Evolutionary conservation across 2,888 invertebrate genomes (phyloP).

Genomic region (Stictocephala bisonia): DNA sequence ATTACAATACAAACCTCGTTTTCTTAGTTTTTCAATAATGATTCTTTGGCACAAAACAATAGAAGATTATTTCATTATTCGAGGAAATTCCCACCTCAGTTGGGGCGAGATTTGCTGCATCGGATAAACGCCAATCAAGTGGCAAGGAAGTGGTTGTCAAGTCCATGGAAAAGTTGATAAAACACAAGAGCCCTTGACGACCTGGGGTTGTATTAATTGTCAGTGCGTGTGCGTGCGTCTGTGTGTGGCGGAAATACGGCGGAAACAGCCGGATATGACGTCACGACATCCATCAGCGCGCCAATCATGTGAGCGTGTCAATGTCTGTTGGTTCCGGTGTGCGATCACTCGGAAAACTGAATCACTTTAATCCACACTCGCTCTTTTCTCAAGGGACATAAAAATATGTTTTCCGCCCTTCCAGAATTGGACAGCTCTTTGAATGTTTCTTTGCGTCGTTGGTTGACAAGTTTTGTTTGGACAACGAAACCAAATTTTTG

Average conservation of each 20-base stretch:
- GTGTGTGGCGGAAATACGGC: constrained; percentile 6
- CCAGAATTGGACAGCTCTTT: background rate
- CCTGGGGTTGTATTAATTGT: constrained; percentile 32
- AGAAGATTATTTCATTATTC: too few relatives aligned
- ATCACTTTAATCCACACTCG: constrained; percentile 39
- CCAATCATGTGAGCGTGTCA: constrained; percentile 39
- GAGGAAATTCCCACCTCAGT: too few relatives aligned
- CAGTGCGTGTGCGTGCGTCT: constrained; percentile 24
- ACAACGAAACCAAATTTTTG: too few relatives aligned
- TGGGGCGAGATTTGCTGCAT: background rate
- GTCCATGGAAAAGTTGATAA: constrained; percentile 23
- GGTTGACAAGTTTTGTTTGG: too few relatives aligned
- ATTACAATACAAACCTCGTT: too few relatives aligned
- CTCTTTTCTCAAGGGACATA: background rate
- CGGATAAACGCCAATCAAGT: too few relatives aligned
- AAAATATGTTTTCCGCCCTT: constrained; percentile 33
- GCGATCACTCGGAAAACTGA: constrained; percentile 34
- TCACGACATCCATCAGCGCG: constrained; percentile 11
- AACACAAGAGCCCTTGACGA: constrained; percentile 18
- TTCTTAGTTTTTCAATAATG: too few relatives aligned
- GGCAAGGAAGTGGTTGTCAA: constrained; percentile 33
- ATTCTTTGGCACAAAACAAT: too few relatives aligned
- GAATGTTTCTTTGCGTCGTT: constrained; percentile 9
- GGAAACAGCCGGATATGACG: constrained; percentile 18
- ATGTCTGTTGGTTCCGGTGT: constrained; percentile 37